phyloP scores from a whole-genome alignment of 2,888 invertebrate genomes.

The Macaria notata region DNA sequence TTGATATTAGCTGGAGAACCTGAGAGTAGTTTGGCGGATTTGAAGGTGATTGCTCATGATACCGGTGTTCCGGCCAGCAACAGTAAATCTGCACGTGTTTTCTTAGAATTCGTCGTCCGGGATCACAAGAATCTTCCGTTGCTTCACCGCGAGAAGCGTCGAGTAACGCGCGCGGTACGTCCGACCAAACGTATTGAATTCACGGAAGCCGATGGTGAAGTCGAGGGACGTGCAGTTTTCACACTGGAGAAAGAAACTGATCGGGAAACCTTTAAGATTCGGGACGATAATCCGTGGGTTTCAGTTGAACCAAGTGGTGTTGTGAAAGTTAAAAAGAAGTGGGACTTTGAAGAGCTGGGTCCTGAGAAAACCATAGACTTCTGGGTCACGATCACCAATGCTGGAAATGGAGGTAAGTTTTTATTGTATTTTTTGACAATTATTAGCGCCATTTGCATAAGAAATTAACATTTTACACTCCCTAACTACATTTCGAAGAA shows the following conservation, averaged over 20 bases:
- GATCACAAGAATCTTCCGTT: slow-evolving; percentile 83
- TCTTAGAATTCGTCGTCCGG: slow-evolving; percentile 86
- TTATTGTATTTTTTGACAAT: slow-evolving; percentile 3
- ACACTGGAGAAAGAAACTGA: slow-evolving; percentile 95
- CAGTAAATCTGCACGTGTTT: slow-evolving; percentile 88
- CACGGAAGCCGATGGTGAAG: slow-evolving; percentile 94
- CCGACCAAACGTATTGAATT: slow-evolving; percentile 97
- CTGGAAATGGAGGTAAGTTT: slow-evolving; percentile 92
- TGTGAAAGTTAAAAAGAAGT: slow-evolving; percentile 96
- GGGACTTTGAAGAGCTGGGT: slow-evolving; percentile 97
- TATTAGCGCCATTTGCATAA: slow-evolving; percentile 18
- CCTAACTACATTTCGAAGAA: too few species aligned
- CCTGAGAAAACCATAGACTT: slow-evolving; percentile 97
- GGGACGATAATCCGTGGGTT: slow-evolving; percentile 97
- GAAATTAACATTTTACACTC: slow-evolving; percentile 17
- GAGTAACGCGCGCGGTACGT: slow-evolving; percentile 94
- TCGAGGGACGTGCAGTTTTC: slow-evolving; percentile 93
- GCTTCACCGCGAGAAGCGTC: slow-evolving; percentile 87
- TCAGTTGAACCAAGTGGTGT: slow-evolving; percentile 95
- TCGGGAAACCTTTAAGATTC: slow-evolving; percentile 95
- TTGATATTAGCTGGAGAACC: slow-evolving; percentile 92
- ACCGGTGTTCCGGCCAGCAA: slow-evolving; percentile 87
- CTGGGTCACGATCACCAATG: slow-evolving; percentile 96
- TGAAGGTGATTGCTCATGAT: slow-evolving; percentile 93
- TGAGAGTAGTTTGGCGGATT: slow-evolving; percentile 84